phyloP scores from a whole-genome alignment of 2,888 invertebrate genomes.

The Epinotia nisella region DNA sequence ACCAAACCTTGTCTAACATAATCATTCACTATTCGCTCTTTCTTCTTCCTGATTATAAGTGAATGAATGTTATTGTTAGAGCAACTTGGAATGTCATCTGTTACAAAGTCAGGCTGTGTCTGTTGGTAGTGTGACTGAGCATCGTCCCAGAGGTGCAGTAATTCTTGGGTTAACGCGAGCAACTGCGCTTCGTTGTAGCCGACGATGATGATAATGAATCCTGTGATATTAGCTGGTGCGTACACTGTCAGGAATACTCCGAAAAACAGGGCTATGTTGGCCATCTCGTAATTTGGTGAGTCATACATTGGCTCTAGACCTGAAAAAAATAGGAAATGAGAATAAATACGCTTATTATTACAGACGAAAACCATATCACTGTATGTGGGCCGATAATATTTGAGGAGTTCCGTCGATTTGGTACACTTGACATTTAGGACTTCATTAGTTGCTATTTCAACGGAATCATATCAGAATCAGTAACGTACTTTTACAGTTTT shows the following conservation, averaged over 20 bases:
- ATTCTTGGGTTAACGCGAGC: conserved; percentile 60
- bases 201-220: conserved; percentile 57
- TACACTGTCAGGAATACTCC: conserved; percentile 55
- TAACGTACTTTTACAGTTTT: no score
- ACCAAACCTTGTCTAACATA: conserved; percentile 55
- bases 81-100: not conserved
- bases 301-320: conserved; percentile 66
- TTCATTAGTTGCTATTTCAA: no score
- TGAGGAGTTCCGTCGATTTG: no score
- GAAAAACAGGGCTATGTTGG: conserved; percentile 47
- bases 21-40: conserved; percentile 53
- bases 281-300: conserved; percentile 66
- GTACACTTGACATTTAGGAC: no score
- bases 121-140: conserved; percentile 24
- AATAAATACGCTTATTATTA: no score
- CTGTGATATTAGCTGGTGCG: conserved; percentile 56
- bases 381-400: no score
- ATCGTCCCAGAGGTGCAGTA: conserved; percentile 57
- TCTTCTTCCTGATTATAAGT: conserved; percentile 1
- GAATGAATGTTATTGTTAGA: not conserved
- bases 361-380: no score
- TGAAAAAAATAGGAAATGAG: conserved; percentile 46
- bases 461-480: no score
- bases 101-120: not conserved
- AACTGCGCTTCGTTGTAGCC: conserved; percentile 68